Conservation (phyloP, 2,797 vertebrate species). For the Arrhamphus sclerolepis region DNA sequence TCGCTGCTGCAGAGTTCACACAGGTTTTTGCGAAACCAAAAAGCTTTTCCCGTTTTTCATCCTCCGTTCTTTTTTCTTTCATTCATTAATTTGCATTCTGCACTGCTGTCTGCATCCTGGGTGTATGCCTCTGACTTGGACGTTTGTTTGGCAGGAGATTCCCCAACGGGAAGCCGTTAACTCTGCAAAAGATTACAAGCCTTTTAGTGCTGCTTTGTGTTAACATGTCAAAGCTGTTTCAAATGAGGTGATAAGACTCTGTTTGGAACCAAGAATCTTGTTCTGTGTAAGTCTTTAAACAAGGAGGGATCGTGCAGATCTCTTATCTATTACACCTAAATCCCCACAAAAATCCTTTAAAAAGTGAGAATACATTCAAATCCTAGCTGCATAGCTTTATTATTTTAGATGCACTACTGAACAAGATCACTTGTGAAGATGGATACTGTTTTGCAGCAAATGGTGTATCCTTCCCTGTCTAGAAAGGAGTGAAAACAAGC, state of each 20-base stretch:
- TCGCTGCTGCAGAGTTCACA: conserved; percentile 8
- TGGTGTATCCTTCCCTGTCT: conserved; percentile 46
- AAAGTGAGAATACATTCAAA: neutral
- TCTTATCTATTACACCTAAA: neutral
- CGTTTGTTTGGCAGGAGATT: conserved; percentile 59
- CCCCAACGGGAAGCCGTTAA: conserved; percentile 66
- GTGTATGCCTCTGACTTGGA: conserved; percentile 43
- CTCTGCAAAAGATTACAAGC: conserved; percentile 31
- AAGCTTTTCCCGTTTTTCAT: conserved; percentile 39
- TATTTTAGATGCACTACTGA: no score
- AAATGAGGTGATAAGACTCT: conserved; percentile 26
- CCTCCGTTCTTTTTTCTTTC: conserved; percentile 30
- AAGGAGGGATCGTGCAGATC: neutral
- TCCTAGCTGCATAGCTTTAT: no score
- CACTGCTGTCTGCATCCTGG: conserved; percentile 41
- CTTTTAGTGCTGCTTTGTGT: conserved; percentile 11
- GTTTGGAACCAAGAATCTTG: conserved; percentile 13
- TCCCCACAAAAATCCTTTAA: neutral
- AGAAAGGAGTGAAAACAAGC: conserved; percentile 71
- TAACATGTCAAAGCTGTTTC: conserved; percentile 24
- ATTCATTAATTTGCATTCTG: conserved; percentile 65
- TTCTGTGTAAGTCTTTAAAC: neutral
- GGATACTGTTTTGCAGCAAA: conserved; percentile 48
- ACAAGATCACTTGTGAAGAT: conserved; percentile 19
- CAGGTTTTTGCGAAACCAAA: conserved; percentile 24